phyloP scores from a whole-genome alignment of 2,113 vertebrate genomes.

The Nothobranchius furzeri region DNA sequence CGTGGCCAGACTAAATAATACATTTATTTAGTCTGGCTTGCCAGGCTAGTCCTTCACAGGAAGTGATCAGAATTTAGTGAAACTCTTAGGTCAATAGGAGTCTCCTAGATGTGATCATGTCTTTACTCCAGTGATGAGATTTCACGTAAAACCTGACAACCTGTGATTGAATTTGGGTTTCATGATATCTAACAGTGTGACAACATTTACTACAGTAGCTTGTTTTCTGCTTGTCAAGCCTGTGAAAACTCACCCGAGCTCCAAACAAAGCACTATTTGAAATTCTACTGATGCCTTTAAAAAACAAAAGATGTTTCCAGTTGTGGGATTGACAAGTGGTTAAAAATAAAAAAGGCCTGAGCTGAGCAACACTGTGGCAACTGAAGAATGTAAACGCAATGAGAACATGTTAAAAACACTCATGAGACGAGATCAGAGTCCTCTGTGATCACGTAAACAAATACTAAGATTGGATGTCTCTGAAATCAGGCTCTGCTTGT shows the following conservation, averaged over 20 bases:
- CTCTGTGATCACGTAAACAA: conserved; percentile 44
- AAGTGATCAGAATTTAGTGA: conserved; percentile 61
- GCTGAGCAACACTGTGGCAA: conserved; percentile 12
- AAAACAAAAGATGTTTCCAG: conserved; percentile 21
- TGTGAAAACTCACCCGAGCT: conserved; percentile 57
- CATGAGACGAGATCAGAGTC: conserved; percentile 13
- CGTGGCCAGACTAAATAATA: no score
- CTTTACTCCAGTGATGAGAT: conserved; percentile 74
- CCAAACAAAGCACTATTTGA: conserved; percentile 57
- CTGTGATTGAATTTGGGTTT: conserved; percentile 75
- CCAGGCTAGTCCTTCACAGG: no score
- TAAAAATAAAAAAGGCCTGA: conserved; percentile 47
- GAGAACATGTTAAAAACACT: conserved; percentile 13
- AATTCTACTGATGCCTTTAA: conserved; percentile 23
- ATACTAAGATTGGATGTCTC: conserved; percentile 24
- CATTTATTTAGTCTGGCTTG: no score
- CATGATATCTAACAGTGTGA: conserved; percentile 73
- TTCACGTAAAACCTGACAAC: conserved; percentile 66
- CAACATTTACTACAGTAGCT: conserved; percentile 61
- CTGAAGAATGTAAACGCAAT: conserved; percentile 32
- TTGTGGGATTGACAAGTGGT: conserved; percentile 56
- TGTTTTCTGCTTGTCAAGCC: conserved; percentile 64
- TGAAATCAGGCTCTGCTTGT: not conserved
- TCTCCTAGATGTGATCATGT: conserved; percentile 72
- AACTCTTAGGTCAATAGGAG: conserved; percentile 61